phyloP scores from a whole-genome alignment of 2,797 vertebrate genomes.

The Esox masquinongy region DNA sequence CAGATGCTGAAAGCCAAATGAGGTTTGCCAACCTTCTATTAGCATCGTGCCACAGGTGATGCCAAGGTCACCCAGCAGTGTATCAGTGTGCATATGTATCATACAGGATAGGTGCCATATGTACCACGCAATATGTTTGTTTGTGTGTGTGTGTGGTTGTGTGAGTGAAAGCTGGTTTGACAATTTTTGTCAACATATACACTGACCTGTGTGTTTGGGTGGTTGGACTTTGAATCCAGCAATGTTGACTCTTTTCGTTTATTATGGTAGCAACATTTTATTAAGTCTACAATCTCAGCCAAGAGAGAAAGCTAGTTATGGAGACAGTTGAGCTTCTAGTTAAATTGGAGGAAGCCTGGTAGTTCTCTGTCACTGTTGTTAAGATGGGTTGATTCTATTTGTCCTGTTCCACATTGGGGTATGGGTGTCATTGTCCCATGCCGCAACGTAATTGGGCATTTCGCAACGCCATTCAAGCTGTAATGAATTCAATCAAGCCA shows the following conservation, averaged over 20 bases:
- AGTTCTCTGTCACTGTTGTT: not conserved
- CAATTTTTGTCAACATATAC: not conserved
- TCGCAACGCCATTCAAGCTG: conserved; percentile 50
- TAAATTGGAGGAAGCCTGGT: not conserved
- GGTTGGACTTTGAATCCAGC: not conserved
- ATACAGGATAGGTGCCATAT: not conserved
- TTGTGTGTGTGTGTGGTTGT: conserved; percentile 11
- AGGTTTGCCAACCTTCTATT: not conserved
- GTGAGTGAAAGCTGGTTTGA: not conserved
- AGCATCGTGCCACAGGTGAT: not conserved
- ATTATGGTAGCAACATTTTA: not conserved
- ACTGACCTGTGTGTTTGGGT: not conserved
- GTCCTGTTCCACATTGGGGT: not conserved
- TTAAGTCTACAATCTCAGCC: not conserved
- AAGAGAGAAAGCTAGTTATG: not conserved
- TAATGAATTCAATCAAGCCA: conserved; percentile 56
- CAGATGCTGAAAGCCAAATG: not conserved
- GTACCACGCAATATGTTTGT: conserved; percentile 2
- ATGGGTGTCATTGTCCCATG: conserved; percentile 26
- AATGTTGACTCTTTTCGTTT: not conserved
- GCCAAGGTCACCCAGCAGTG: conserved; percentile 12
- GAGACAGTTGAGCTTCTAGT: not conserved
- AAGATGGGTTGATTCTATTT: not conserved
- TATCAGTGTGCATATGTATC: not conserved
- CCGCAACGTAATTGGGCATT: conserved; percentile 56